Evolutionary conservation across 2,797 vertebrate species (phyloP).

Genomic region (Esox lucius): DNA sequence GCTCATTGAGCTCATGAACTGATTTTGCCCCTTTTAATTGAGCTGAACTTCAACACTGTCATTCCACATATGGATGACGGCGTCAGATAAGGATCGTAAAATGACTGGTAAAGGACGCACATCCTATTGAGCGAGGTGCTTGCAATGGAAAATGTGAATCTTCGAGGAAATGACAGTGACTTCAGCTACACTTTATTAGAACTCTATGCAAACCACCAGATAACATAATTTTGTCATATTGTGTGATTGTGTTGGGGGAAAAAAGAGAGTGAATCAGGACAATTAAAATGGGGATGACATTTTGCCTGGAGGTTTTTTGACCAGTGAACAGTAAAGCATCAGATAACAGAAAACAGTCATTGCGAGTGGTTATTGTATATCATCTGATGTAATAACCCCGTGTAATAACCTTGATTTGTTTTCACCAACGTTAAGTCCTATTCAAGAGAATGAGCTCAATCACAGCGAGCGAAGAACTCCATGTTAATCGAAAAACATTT

Average conservation of each 20-base stretch:
- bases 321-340: not conserved
- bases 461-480: not conserved
- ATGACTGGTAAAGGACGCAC: constrained; percentile 7
- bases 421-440: not conserved
- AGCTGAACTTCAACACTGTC: constrained; percentile 52
- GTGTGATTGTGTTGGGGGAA: no score
- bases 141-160: not conserved
- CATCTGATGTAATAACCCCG: not conserved
- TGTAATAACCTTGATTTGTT: not conserved
- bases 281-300: not conserved
- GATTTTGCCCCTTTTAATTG: constrained; percentile 35
- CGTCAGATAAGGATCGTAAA: constrained; percentile 38
- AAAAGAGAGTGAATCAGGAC: not conserved
- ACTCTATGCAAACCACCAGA: no score
- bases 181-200: not conserved
- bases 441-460: not conserved
- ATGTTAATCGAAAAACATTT: not conserved
- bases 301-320: not conserved
- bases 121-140: not conserved
- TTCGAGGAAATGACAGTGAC: not conserved
- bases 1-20: constrained; percentile 41
- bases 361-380: not conserved
- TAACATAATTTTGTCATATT: no score
- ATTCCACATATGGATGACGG: constrained; percentile 50
- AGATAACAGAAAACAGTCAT: not conserved